Conservation (phyloP, 2,888 invertebrate genomes). For the Volucella zonaria region DNA sequence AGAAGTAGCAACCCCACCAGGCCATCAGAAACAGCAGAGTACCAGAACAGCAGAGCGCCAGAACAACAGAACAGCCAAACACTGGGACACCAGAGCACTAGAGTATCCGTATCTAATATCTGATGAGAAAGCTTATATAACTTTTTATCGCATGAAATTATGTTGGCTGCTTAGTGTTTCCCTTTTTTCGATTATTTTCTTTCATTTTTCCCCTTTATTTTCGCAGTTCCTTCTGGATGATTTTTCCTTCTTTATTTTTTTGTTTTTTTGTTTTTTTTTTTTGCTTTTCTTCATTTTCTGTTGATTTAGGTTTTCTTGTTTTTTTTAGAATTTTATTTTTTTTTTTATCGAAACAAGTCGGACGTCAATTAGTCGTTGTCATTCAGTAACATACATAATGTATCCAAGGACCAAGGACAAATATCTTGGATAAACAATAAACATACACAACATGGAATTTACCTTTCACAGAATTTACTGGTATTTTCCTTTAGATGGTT, state of each 20-base stretch:
- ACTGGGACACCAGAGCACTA: slow-evolving; percentile 19
- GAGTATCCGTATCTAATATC: not conserved
- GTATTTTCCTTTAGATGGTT: slow-evolving; percentile 40
- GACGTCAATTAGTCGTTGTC: slow-evolving; percentile 60
- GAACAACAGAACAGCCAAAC: slow-evolving; percentile 26
- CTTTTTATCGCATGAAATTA: slow-evolving; percentile 65
- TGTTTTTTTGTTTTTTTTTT: too few species aligned
- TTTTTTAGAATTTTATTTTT: not conserved
- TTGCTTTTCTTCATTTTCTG: slow-evolving; percentile 5
- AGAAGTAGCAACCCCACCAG: slow-evolving; percentile 24
- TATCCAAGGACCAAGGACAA: not conserved
- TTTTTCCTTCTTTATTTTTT: not conserved
- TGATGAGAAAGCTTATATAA: slow-evolving; percentile 69
- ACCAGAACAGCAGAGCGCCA: slow-evolving; percentile 37
- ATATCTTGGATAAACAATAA: too few species aligned
- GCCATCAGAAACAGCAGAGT: slow-evolving; percentile 11
- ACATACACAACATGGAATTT: slow-evolving; percentile 45
- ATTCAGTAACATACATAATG: not conserved
- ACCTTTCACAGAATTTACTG: slow-evolving; percentile 38
- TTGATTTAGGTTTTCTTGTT: slow-evolving; percentile 14
- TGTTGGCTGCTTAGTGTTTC: slow-evolving; percentile 47
- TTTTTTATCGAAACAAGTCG: slow-evolving; percentile 35
- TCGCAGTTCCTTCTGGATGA: not conserved
- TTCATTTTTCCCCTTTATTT: not conserved
- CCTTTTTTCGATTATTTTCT: not conserved